These are phyloP conservation scores for Tipula helvola DNA, from an alignment of 2,888 invertebrate genomes.

Conservation along the genomic window DNA sequence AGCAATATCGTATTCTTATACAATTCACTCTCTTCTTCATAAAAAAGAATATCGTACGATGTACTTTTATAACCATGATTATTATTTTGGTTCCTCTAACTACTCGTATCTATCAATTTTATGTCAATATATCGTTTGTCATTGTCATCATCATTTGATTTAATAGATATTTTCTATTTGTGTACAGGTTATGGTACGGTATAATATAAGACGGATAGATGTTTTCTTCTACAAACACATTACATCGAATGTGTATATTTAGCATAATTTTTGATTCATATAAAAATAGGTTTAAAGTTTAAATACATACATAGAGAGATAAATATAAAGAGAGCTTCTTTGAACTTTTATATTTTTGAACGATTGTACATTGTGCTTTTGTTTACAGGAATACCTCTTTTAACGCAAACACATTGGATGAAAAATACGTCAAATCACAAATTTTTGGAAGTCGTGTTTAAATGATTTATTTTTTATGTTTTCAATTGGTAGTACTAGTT, in stretches of 20 bases:
- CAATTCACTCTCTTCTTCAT: background rate
- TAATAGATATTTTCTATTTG: background rate
- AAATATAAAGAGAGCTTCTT: too few relatives aligned
- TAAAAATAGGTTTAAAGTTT: background rate
- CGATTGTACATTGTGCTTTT: background rate
- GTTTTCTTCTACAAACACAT: background rate
- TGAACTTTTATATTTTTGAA: background rate
- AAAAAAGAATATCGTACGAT: background rate
- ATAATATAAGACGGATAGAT: background rate
- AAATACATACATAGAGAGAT: background rate
- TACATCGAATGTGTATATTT: background rate
- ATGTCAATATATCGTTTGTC: background rate
- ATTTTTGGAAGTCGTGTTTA: too few relatives aligned
- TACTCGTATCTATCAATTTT: background rate
- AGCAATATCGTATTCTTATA: background rate
- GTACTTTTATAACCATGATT: background rate
- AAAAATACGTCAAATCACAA: too few relatives aligned
- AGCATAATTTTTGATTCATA: background rate
- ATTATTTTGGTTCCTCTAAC: background rate
- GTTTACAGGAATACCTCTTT: background rate
- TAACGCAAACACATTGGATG: background rate
- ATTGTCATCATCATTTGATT: background rate
- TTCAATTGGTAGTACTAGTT: too few relatives aligned
- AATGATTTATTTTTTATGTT: too few relatives aligned
- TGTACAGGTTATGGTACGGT: background rate